Percentiles rank a stretch among this genome's conserved stretches.
phyloP scores from a whole-genome alignment of 2,113 vertebrate genomes.

The Anolis sagrei region DNA sequence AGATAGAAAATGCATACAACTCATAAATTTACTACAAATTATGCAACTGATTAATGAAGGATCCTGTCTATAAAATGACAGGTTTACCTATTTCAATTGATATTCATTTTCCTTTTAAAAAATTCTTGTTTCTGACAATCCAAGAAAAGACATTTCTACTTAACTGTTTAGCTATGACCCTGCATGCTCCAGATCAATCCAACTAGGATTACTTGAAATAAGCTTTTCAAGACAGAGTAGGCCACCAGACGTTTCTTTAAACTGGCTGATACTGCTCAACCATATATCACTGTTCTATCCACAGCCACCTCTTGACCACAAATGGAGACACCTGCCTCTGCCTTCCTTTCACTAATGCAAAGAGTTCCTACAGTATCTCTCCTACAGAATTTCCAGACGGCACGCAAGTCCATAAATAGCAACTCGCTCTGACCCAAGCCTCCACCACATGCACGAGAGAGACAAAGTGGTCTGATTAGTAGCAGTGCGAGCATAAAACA shows the following conservation, averaged over 20 bases:
- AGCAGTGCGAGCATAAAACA: background rate
- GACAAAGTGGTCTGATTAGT: background rate
- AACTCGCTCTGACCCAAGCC: background rate
- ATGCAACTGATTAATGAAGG: background rate
- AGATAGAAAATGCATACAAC: background rate
- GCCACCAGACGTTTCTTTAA: background rate
- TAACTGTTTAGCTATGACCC: background rate
- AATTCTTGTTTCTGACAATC: background rate
- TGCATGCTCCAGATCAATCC: background rate
- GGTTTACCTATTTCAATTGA: background rate
- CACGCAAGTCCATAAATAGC: conserved; percentile 18
- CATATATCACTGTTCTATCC: background rate
- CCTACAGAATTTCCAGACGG: background rate
- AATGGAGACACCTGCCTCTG: too few relatives aligned
- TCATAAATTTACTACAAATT: background rate
- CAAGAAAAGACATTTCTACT: background rate
- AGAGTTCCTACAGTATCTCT: background rate
- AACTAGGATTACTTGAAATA: background rate
- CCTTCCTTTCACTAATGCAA: background rate
- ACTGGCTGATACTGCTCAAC: background rate
- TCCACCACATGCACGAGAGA: background rate
- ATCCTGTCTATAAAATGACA: background rate
- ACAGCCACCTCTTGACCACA: conserved; percentile 1
- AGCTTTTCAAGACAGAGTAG: background rate
- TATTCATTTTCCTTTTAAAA: background rate